Percentiles rank a stretch among this genome's conserved stretches.
Evolutionary conservation across 2,888 invertebrate genomes (phyloP).

Genomic region (Entomobrya multifasciata): DNA sequence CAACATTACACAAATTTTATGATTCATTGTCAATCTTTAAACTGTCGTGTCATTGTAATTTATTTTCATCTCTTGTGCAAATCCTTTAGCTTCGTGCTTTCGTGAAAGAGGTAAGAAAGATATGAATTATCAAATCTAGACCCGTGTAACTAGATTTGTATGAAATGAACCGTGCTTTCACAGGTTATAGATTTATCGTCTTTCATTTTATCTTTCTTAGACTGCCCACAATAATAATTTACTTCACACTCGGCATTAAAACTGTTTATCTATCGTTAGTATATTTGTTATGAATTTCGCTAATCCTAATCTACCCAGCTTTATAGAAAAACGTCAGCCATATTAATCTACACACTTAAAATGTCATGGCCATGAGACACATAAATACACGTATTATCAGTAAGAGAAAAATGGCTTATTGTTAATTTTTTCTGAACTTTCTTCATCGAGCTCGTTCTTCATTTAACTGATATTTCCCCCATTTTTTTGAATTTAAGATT

Average conservation of each 20-base stretch:
- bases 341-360: background rate
- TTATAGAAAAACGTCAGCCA: conserved; percentile 10
- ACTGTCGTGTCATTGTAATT: conserved; percentile 37
- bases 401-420: background rate
- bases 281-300: conserved; percentile 25
- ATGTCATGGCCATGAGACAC: conserved; percentile 18
- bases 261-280: background rate
- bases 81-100: conserved; percentile 46
- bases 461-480: conserved; percentile 17
- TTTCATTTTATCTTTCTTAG: background rate
- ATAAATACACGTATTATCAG: background rate
- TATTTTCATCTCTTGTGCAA: conserved; percentile 64
- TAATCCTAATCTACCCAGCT: conserved; percentile 17
- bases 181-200: conserved; percentile 30
- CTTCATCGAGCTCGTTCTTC: background rate
- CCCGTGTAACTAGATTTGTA: no score
- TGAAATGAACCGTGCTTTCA: conserved; percentile 33
- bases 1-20: conserved; percentile 54
- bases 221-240: conserved; percentile 39
- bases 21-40: conserved; percentile 65
- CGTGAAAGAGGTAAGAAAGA: no score
- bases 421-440: conserved; percentile 15
- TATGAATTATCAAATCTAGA: no score
- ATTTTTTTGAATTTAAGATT: conserved; percentile 20
- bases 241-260: conserved; percentile 1